Conservation (phyloP, 2,797 vertebrate genomes). For the Discoglossus pictus region DNA sequence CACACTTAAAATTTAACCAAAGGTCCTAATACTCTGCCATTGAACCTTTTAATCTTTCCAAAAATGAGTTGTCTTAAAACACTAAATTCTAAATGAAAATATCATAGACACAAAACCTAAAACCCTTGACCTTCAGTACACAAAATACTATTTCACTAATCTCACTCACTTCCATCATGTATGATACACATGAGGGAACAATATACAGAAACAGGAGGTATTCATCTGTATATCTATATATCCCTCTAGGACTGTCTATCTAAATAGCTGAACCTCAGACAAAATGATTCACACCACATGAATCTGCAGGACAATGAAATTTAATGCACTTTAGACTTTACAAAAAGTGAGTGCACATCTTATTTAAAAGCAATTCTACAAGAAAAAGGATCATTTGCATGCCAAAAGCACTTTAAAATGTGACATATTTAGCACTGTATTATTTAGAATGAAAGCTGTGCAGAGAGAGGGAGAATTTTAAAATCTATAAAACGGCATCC, state of each 20-base stretch:
- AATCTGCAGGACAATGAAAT: conserved; percentile 81
- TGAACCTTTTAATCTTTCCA: too few relatives aligned
- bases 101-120: too few relatives aligned
- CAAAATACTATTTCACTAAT: too few relatives aligned
- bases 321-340: conserved; percentile 80
- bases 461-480: conserved; percentile 88
- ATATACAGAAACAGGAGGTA: too few relatives aligned
- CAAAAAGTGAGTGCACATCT: conserved; percentile 79
- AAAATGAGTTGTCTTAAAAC: too few relatives aligned
- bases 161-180: too few relatives aligned
- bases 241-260: conserved; percentile 2
- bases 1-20: too few relatives aligned
- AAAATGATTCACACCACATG: conserved; percentile 63
- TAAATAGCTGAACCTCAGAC: conserved; percentile 6
- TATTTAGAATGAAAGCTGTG: conserved; percentile 88
- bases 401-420: conserved; percentile 87
- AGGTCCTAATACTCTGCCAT: too few relatives aligned
- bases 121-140: too few relatives aligned
- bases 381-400: conserved; percentile 88
- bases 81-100: too few relatives aligned
- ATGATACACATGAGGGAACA: too few relatives aligned
- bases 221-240: conserved; percentile 7
- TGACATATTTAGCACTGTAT: conserved; percentile 95
- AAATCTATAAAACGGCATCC: conserved; percentile 96
- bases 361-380: conserved; percentile 82